Conservation (phyloP, 1,140 invertebrate genomes). For the Macrobrachium rosenbergii region DNA sequence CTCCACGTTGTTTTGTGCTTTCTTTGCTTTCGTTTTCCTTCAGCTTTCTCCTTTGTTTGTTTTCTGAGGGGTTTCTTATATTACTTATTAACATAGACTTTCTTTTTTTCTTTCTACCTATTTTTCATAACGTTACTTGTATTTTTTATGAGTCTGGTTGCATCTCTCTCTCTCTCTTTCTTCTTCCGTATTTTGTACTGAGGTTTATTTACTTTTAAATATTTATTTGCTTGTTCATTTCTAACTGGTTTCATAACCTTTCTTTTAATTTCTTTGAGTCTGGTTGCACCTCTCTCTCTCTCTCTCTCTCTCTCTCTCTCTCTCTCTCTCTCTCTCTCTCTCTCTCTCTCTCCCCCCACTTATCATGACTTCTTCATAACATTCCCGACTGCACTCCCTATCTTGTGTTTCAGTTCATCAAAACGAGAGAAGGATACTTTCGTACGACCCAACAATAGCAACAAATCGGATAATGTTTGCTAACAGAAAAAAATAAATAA, state of each 20-base stretch:
- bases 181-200: neutral
- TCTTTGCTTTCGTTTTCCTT: neutral
- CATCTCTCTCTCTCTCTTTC: neutral
- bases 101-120: neutral
- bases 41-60: neutral
- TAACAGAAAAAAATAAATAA: too few relatives aligned
- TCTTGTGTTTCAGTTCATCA: neutral
- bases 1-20: neutral
- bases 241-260: too few relatives aligned
- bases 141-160: neutral
- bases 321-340: slow-evolving; percentile 25
- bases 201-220: too few relatives aligned
- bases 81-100: too few relatives aligned
- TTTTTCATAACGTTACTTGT: neutral
- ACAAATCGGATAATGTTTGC: too few relatives aligned
- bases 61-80: neutral
- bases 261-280: too few relatives aligned
- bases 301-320: neutral
- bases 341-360: neutral
- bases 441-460: too few relatives aligned
- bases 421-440: neutral
- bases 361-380: neutral
- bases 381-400: neutral
- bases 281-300: neutral
- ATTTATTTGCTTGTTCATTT: too few relatives aligned